Conservation (phyloP, 2,113 vertebrate genomes). For the Chamaea fasciata region DNA sequence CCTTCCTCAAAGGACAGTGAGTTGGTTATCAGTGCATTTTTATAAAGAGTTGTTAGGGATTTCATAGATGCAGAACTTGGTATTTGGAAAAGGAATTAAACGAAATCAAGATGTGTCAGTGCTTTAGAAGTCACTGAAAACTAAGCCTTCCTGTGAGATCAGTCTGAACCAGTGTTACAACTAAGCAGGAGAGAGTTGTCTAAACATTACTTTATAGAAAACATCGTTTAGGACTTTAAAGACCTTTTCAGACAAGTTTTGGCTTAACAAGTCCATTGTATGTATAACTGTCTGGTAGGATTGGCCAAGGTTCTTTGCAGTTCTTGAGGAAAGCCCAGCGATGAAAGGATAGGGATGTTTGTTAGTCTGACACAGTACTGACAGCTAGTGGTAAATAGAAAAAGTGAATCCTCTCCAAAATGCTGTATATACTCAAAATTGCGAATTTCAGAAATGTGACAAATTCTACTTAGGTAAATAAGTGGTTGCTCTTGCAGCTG, state of each 20-base stretch:
- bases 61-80: neutral
- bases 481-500: neutral
- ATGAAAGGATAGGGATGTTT: neutral
- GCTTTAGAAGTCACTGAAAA: neutral
- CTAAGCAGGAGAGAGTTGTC: neutral
- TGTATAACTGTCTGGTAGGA: accelerated
- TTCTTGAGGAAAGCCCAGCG: neutral
- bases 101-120: neutral
- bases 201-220: neutral
- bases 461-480: neutral
- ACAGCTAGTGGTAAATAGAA: neutral
- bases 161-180: neutral
- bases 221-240: neutral
- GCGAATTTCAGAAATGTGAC: neutral
- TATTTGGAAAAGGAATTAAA: neutral
- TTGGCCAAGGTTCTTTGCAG: neutral
- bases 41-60: neutral
- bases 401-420: neutral
- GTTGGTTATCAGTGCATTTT: neutral
- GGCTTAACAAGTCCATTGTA: neutral
- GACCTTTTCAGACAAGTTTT: neutral
- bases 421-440: neutral
- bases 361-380: neutral
- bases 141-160: neutral
- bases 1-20: neutral